Percentiles rank a stretch among this genome's conserved stretches.
These are phyloP conservation scores for Ecdyonurus torrentis DNA, from an alignment of 2,888 invertebrate genomes.

Conservation along the genomic window DNA sequence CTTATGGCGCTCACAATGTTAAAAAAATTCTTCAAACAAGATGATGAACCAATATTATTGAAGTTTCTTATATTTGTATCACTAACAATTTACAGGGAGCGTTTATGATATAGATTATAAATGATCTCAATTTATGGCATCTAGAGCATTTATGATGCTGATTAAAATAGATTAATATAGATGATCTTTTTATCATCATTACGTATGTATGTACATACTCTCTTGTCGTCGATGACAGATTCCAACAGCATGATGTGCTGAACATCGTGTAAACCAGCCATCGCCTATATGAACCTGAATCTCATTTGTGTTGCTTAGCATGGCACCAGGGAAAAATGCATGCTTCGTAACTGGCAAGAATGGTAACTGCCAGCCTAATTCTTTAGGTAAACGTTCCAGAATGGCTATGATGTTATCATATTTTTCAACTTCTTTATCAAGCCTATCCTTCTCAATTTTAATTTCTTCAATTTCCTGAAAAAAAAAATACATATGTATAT, in stretches of 20 bases:
- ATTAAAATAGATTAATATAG: too few relatives aligned
- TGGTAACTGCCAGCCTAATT: background rate
- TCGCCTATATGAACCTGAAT: background rate
- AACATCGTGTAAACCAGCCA: background rate
- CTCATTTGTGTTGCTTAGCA: background rate
- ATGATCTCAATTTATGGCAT: too few relatives aligned
- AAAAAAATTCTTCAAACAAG: too few relatives aligned
- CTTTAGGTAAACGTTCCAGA: background rate
- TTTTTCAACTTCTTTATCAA: background rate
- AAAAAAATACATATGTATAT: background rate
- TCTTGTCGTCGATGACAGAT: background rate
- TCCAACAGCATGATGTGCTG: background rate
- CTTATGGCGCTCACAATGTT: too few relatives aligned
- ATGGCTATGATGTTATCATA: background rate
- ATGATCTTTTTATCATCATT: too few relatives aligned
- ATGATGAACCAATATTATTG: too few relatives aligned
- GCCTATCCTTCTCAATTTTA: background rate
- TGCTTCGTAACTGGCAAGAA: background rate
- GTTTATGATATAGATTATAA: too few relatives aligned
- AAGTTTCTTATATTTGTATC: too few relatives aligned
- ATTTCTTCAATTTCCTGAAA: background rate
- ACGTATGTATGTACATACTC: background rate
- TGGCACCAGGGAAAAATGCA: background rate
- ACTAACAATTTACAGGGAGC: too few relatives aligned
- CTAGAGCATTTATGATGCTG: too few relatives aligned